Conservation (phyloP, 1,140 invertebrate genomes). For the Zaprionus africanus region DNA sequence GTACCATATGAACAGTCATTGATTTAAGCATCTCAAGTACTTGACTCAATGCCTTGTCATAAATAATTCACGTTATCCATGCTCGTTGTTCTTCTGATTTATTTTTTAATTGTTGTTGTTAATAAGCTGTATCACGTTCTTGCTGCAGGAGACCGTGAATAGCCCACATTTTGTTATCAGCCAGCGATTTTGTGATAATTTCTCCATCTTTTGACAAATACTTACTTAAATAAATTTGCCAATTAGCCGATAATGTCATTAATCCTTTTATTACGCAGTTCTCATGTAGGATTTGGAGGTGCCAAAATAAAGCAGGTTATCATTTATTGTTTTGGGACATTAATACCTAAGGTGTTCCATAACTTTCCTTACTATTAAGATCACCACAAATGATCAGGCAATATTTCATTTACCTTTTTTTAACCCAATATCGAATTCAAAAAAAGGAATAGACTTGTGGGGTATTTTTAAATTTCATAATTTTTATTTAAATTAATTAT, state of each 20-base stretch:
- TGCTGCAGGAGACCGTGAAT: not conserved
- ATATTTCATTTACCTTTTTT: not conserved
- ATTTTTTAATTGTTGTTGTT: not conserved
- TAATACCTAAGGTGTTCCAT: not conserved
- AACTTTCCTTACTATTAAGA: no score
- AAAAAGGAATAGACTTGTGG: not conserved
- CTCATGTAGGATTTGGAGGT: not conserved
- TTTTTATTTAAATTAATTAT: slow-evolving; percentile 82
- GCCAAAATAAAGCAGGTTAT: slow-evolving; percentile 2
- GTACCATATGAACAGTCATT: not conserved
- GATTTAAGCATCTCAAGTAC: not conserved
- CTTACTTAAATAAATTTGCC: not conserved
- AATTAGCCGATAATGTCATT: slow-evolving; percentile 5
- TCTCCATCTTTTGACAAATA: not conserved
- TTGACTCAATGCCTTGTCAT: not conserved
- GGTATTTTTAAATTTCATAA: slow-evolving; percentile 62
- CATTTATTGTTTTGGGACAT: not conserved
- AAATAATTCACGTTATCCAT: not conserved
- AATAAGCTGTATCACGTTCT: not conserved
- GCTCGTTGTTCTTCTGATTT: not conserved
- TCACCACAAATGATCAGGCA: no score
- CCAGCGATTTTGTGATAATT: not conserved
- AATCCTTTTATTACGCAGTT: not conserved
- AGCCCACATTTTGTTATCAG: slow-evolving; percentile 1
- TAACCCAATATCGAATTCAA: not conserved